A percentile compares a stretch with the other conserved stretches of the same genome.
phyloP scores from a whole-genome alignment of 2,113 vertebrate species.

The Parus major region DNA sequence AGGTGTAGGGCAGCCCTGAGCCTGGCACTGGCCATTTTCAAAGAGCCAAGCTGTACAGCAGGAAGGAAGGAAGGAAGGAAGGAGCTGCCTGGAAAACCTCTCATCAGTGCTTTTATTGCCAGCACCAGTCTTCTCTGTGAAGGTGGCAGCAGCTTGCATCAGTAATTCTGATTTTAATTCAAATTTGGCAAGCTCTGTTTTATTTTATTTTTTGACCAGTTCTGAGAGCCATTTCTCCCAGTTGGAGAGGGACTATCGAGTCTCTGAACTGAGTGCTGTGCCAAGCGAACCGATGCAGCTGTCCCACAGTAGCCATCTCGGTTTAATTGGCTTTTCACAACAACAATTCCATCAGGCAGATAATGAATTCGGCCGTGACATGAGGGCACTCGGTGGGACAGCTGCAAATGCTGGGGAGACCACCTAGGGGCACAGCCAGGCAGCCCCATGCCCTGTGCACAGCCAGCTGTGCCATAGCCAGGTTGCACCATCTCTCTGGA shows the following conservation, averaged over 20 bases:
- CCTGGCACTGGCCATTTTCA: not conserved
- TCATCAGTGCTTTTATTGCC: fast-evolving
- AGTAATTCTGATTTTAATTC: not conserved
- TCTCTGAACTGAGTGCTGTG: not conserved
- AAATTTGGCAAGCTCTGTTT: not conserved
- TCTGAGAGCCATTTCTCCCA: not conserved
- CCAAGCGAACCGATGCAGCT: not conserved
- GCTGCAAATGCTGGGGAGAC: not conserved
- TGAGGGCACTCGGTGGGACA: not conserved
- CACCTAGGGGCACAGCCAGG: not conserved
- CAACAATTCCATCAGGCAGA: not conserved
- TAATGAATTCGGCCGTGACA: not conserved
- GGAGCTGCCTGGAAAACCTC: not conserved
- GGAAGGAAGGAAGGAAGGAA: not conserved
- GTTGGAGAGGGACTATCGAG: not conserved
- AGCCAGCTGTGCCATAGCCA: not conserved
- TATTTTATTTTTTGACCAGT: not conserved
- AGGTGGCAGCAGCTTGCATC: not conserved
- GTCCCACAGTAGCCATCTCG: not conserved
- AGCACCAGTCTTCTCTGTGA: not conserved
- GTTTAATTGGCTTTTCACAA: slow-evolving; percentile 34
- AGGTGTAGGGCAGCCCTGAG: not conserved
- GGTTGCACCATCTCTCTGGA: not conserved
- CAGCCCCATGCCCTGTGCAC: not conserved
- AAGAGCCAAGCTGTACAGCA: not conserved